A percentile compares a stretch with the other conserved stretches of the same genome.
phyloP scores from a whole-genome alignment of 2,113 vertebrate species.

The Onychostoma macrolepis region DNA sequence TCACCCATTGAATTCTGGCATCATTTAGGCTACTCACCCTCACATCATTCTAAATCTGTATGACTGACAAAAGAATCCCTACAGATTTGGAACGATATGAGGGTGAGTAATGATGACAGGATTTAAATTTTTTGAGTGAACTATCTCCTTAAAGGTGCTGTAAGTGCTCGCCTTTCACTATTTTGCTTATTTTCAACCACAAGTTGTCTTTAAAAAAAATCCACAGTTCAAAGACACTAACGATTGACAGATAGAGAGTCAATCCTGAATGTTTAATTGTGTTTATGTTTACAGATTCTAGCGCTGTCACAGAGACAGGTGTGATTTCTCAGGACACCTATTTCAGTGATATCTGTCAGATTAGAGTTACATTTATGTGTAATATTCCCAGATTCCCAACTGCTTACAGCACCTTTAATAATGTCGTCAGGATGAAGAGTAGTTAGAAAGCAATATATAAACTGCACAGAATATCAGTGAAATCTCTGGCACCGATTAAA shows the following conservation, averaged over 20 bases:
- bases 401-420: conserved; percentile 32
- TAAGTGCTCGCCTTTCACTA: background rate
- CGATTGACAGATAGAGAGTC: no score
- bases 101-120: background rate
- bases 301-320: background rate
- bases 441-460: conserved; percentile 38
- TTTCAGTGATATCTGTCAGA: background rate
- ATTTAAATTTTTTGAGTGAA: background rate
- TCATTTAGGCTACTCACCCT: background rate
- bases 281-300: background rate
- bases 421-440: conserved; percentile 3
- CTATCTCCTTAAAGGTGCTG: conserved; percentile 1
- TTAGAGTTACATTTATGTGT: background rate
- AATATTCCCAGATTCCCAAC: background rate
- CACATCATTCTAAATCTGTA: background rate
- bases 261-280: background rate
- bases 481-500: conserved; percentile 13
- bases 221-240: background rate
- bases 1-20: no score
- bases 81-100: background rate
- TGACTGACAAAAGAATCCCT: background rate
- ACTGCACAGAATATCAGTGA: conserved; percentile 4
- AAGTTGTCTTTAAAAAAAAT: background rate
- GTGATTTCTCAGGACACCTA: conserved; percentile 12
- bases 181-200: background rate